phyloP scores from a whole-genome alignment of 2,888 invertebrate species.

The Achlya flavicornis region DNA sequence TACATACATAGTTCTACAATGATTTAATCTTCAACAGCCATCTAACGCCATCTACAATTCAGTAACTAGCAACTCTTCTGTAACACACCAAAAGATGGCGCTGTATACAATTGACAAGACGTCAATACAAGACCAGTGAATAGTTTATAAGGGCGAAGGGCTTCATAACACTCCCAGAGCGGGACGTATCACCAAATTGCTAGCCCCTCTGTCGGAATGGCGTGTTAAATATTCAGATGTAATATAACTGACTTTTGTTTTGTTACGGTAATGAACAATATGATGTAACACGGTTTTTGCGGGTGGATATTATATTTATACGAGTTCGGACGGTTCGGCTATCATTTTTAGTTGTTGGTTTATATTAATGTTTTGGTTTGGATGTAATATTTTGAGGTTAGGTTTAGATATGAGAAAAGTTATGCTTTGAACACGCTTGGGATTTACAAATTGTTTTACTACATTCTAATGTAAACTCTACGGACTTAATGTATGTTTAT shows the following conservation, averaged over 20 bases:
- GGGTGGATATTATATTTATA: slow-evolving; percentile 38
- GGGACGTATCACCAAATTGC: slow-evolving; percentile 74
- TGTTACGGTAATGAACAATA: slow-evolving; percentile 67
- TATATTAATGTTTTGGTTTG: background rate
- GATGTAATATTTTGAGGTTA: background rate
- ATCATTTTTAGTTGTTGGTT: slow-evolving; percentile 1
- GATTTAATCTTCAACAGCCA: slow-evolving; percentile 4
- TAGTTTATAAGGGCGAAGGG: slow-evolving; percentile 62
- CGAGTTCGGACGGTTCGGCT: background rate
- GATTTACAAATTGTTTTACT: background rate
- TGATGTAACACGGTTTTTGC: slow-evolving; percentile 36
- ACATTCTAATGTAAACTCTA: no score
- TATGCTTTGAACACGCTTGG: no score
- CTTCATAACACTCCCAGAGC: slow-evolving; percentile 69
- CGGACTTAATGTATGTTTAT: no score
- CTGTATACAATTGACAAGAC: slow-evolving; percentile 46
- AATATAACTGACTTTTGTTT: slow-evolving; percentile 77
- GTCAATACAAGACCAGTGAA: slow-evolving; percentile 71
- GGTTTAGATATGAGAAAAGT: no score
- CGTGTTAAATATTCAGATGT: slow-evolving; percentile 74
- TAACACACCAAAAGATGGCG: slow-evolving; percentile 56
- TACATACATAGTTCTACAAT: background rate
- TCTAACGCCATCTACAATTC: slow-evolving; percentile 41
- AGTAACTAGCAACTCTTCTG: slow-evolving; percentile 40
- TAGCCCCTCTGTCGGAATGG: slow-evolving; percentile 65